Evolutionary conservation across 1,140 invertebrate species (phyloP).

Genomic region (Lepeophtheirus salmonis): DNA sequence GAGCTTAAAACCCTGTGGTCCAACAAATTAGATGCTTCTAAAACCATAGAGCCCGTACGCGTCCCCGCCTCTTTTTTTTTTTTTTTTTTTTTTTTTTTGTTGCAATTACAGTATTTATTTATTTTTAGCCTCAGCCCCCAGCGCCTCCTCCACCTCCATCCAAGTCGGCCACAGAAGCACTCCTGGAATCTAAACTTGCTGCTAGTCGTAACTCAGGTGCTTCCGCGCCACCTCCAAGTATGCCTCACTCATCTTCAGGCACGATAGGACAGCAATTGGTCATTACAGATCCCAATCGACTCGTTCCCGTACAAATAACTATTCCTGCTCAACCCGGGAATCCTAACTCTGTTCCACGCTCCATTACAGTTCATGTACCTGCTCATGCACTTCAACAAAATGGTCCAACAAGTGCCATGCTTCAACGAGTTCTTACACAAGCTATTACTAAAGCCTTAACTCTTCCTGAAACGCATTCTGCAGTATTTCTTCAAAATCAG

Average conservation of each 20-base stretch:
- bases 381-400: constrained; percentile 15
- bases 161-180: not conserved
- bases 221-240: not conserved
- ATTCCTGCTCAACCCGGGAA: constrained; percentile 35
- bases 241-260: not conserved
- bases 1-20: constrained; percentile 91
- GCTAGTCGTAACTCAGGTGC: constrained; percentile 11
- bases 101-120: not conserved
- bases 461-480: constrained; percentile 7
- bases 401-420: not conserved
- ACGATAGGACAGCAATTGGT: constrained; percentile 6
- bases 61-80: no score
- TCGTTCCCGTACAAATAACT: constrained; percentile 39
- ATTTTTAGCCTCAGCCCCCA: not conserved
- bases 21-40: constrained; percentile 60
- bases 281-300: constrained; percentile 32
- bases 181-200: not conserved
- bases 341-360: constrained; percentile 10
- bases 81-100: no score
- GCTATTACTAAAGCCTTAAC: constrained; percentile 15
- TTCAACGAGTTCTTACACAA: constrained; percentile 14
- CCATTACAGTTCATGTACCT: constrained; percentile 16
- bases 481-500: constrained; percentile 11
- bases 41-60: constrained; percentile 55
- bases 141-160: not conserved